Base-by-base conservation (phyloP, 2,113 vertebrate species). In the Gymnogyps californianus region DNA sequence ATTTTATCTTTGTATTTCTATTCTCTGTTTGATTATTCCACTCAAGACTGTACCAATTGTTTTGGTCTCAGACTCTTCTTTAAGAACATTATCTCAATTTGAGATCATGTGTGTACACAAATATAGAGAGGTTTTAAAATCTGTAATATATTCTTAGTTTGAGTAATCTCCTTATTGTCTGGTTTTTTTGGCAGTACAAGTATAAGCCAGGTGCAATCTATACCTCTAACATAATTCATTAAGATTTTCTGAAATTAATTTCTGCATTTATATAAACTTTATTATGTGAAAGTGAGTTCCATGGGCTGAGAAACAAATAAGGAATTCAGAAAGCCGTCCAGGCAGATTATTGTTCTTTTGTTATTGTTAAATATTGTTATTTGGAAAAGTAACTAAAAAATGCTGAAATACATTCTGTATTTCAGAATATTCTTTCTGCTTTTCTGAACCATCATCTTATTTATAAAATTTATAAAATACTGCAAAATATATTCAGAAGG, bases 201-300 rank as follows among this genome's bases (percentile, higher is more conserved):
- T 47, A 22, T 31, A 49, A 78, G 10, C 4, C 24, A 38, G 15
- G 26, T 51, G 44, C 72, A 87, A 70, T 31, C 5, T 38, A 8
- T 32, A 38, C 3, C 2, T 22, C 6, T 65, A 51, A 46, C 1
- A 38, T 10, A 87, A 87, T 40, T 76, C 5, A 40, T 69, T 58
- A 46, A 2, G 1, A 57, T 36, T 78, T 72, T 87, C 28, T 65
- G 25, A 72, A 67, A 20, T 20, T 15, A 5, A 51, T 76, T 77
- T 75, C 24, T 65, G 1, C 6, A 44, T 82, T 62, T 57, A 25
- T 38, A 65, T 26, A 89, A 61, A 38, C 4, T 28, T 47, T 28
- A 14, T 34, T 38, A 3, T 0, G 0, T 51, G 4, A 40, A 74
- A 38, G 6, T 31, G 7, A 26, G 19, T 67, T 90, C 7, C 17